Evolutionary conservation across 2,888 invertebrate species (phyloP).

Genomic region (Ecliptopera silaceata): DNA sequence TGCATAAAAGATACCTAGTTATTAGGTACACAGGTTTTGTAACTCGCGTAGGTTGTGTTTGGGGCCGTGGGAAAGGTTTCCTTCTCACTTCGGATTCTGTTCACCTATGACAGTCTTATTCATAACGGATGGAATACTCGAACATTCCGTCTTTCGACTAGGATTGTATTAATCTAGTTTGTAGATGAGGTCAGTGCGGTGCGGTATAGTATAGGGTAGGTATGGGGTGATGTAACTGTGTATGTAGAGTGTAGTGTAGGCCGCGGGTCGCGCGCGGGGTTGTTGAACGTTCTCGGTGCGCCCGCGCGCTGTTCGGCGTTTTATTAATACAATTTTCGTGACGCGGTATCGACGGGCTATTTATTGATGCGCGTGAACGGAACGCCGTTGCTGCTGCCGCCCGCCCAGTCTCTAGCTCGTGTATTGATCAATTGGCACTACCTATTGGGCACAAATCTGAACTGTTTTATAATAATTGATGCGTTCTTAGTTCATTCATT

Average conservation of each 20-base stretch:
- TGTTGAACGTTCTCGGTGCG: conserved; percentile 70
- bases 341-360: conserved; percentile 78
- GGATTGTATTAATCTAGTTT: conserved; percentile 40
- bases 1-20: no score
- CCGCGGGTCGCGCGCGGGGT: conserved; percentile 65
- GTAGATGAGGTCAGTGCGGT: conserved; percentile 49
- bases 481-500: background rate
- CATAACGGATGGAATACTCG: conserved; percentile 58
- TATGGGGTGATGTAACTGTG: conserved; percentile 61
- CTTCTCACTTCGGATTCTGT: conserved; percentile 43
- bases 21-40: conserved; percentile 49
- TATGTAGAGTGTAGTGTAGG: conserved; percentile 54
- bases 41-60: conserved; percentile 52
- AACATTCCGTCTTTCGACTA: conserved; percentile 30
- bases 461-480: background rate
- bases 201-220: conserved; percentile 37
- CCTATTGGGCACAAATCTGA: background rate
- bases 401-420: conserved; percentile 16
- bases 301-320: conserved; percentile 66
- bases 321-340: conserved; percentile 79
- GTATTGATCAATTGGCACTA: conserved; percentile 50
- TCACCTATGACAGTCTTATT: conserved; percentile 53
- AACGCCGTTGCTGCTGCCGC: conserved; percentile 4
- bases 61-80: conserved; percentile 73
- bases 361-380: conserved; percentile 73